Evolutionary conservation across 2,113 vertebrate genomes (phyloP).

Genomic region (Ptyas mucosa): DNA sequence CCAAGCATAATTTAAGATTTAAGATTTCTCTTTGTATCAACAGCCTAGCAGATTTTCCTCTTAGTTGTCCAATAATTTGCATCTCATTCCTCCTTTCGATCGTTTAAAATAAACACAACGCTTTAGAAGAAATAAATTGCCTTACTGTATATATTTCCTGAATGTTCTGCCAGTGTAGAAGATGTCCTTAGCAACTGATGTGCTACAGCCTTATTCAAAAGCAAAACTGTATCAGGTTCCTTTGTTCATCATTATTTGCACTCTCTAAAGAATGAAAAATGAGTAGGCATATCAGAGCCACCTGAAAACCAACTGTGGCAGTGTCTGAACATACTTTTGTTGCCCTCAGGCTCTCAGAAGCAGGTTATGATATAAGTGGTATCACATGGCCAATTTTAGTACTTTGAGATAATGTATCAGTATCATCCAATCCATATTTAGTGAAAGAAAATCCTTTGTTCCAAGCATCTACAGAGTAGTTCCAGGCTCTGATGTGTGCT

Average conservation of each 20-base stretch:
- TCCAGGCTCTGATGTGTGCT: constrained; percentile 1
- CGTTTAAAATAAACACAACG: not conserved
- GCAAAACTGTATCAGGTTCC: constrained; percentile 35
- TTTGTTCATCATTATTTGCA: constrained; percentile 18
- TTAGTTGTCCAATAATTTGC: not conserved
- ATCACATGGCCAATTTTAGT: constrained; percentile 17
- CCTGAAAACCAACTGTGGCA: constrained; percentile 29
- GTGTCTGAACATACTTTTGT: constrained; percentile 30
- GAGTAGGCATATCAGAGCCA: constrained; percentile 35
- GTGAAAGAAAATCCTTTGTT: not conserved
- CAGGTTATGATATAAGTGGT: constrained; percentile 31
- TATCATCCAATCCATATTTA: constrained; percentile 13
- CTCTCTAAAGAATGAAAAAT: constrained; percentile 27
- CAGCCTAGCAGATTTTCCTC: not conserved
- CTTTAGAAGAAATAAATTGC: not conserved
- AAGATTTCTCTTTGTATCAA: not conserved
- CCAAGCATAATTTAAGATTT: not conserved
- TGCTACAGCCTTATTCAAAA: constrained; percentile 1
- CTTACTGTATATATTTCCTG: not conserved
- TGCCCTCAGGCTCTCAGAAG: constrained; percentile 35
- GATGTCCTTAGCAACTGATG: constrained; percentile 11
- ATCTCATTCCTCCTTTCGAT: not conserved
- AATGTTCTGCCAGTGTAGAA: constrained; percentile 15
- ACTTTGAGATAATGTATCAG: not conserved
- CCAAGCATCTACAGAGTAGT: constrained; percentile 10